Base-by-base conservation (phyloP, 2,888 invertebrate genomes). In the Dascillus cervinus region DNA sequence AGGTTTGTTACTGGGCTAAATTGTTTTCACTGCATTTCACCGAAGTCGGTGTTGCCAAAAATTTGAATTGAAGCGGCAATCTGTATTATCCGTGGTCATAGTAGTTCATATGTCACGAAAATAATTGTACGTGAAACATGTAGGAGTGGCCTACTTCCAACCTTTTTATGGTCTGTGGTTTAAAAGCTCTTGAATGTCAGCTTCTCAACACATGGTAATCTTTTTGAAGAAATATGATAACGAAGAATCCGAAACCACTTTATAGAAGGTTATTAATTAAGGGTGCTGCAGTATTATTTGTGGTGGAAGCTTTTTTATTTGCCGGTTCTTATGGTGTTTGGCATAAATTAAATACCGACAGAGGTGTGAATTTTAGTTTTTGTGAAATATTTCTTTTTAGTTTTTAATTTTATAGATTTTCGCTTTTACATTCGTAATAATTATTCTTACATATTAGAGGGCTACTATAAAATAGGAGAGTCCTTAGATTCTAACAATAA, bases 381-480 rank as follows among this genome's bases (percentile, higher is more conserved):
- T 14, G 24, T 33, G 28, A 33, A 32, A n/a, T n/a, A n/a, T n/a
- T n/a, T n/a, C 20, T 11, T 21, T 28, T 26, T 24, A 21, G 9
- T 29, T 24, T 26, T 17, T 13, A 10, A 19, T 34, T 39, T 69
- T 70, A 15, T 65, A 86, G 86, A 79, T 64, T 80, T 78, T 53
- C 77, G 86, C 40, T 66, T 73, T 47, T 79, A 78, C 55, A 72
- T 82, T 62, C 67, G 70, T 60, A 69, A 77, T 32, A 77, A 82
- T 43, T 79, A 67, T 58, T 80, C 81, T 28, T 69, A 64, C 52
- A 55, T 78, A 15, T 64, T 87, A 40, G 76, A 84, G 45, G 67
- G 71, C 26, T 87, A 79, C 60, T 87, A 87, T 59, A 64, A 64
- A 46, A 49, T 82, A 13, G 82, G 82, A 32, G 84, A 85, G 64